phyloP scores from a whole-genome alignment of 2,113 vertebrate species.

The Mellivora capensis region DNA sequence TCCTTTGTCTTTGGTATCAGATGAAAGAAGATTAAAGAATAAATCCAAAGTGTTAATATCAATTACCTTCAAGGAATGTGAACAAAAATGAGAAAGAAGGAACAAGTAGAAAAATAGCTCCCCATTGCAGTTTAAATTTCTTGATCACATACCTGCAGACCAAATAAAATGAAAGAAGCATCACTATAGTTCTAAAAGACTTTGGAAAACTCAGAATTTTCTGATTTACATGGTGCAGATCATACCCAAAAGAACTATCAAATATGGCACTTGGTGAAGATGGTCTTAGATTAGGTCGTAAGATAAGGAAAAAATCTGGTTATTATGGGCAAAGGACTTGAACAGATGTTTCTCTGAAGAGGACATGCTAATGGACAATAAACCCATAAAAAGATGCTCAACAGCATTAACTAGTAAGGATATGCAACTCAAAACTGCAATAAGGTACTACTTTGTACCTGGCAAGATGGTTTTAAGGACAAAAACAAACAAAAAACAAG shows the following conservation, averaged over 20 bases:
- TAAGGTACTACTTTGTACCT: not conserved
- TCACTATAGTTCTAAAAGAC: slow-evolving; percentile 32
- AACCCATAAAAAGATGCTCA: not conserved
- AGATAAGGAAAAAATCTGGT: slow-evolving; percentile 14
- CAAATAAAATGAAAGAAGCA: slow-evolving; percentile 40
- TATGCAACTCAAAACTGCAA: not conserved
- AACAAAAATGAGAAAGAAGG: slow-evolving; percentile 36
- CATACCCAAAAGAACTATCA: slow-evolving; percentile 36
- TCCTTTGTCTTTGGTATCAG: slow-evolving; percentile 51
- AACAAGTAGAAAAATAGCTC: slow-evolving; percentile 20
- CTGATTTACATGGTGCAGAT: slow-evolving; percentile 41
- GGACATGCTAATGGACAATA: not conserved
- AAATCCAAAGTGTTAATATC: slow-evolving; percentile 54
- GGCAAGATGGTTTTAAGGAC: not conserved
- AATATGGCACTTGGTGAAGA: slow-evolving; percentile 38
- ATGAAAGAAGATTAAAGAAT: slow-evolving; percentile 51
- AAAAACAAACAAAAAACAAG: not conserved
- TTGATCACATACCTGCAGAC: slow-evolving; percentile 36
- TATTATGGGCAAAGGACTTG: not conserved
- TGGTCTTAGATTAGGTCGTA: slow-evolving; percentile 35
- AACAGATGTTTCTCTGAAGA: not conserved
- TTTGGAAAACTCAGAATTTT: slow-evolving; percentile 41
- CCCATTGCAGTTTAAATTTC: slow-evolving; percentile 45
- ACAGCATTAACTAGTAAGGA: not conserved
- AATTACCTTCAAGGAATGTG: slow-evolving; percentile 42